Evolutionary conservation across 2,888 invertebrate genomes (phyloP), one percentile per base, ranked within the genome.

Genomic region (Augiades crinisus): DNA sequence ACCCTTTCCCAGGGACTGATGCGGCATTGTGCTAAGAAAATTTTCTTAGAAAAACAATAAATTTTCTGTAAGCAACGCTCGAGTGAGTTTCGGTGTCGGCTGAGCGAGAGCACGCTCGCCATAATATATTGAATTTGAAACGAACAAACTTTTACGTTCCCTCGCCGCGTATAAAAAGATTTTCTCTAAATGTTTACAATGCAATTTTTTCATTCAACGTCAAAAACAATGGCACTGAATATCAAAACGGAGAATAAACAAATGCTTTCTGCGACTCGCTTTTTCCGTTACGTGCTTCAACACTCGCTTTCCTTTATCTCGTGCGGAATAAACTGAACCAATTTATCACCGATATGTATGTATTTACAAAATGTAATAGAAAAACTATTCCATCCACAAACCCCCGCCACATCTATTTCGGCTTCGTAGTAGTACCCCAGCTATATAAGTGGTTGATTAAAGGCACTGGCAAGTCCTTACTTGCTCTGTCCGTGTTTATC

Each of bases 31-130:
- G 73, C 72, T 74, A 78, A 78, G 79, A 73, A 82, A 86, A 87
- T 87, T 89, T 87, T 85, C 88, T 87, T 88, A 88, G 83, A 83
- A 88, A 89, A 89, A 88, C 88, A 89, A 89, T 89, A 89, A 87
- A 88, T 88, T 87, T 82, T 83, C 79, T 75, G 81, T 76, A 81
- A 81, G 85, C 76, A 74, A 78, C 86, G 88, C 88, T 86, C 85
- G 88, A 88, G 85, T 85, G 87, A 85, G 86, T 86, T 87, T 86
- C 81, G 79, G 82, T 86, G 88, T 87, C 86, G 88, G 83, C 81
- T 83, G 83, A 84, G 79, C 80, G 82, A 76, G 83, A 81, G 87
- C 88, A 85, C 88, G 88, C 88, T 78, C 86, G 78, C 85, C 80
- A 78, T 88, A 89, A 88, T 88, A 89, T 88, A 89, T 89, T 89